Evolutionary conservation across 2,797 vertebrate genomes (phyloP).

Genomic region (Carapus acus): DNA sequence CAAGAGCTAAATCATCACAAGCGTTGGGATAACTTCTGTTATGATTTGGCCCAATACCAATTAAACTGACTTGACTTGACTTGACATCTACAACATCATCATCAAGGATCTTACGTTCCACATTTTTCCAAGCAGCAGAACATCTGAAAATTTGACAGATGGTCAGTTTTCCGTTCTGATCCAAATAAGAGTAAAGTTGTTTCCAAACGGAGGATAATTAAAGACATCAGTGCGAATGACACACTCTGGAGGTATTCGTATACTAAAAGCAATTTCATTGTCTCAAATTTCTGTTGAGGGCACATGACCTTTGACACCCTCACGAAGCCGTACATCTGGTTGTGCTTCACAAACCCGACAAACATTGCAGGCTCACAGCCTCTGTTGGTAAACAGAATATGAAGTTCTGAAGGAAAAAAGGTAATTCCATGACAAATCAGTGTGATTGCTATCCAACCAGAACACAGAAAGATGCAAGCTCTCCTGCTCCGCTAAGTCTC

Average conservation of each 20-base stretch:
- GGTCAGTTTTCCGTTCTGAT: too few relatives aligned
- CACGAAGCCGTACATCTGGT: slow-evolving; percentile 63
- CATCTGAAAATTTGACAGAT: too few relatives aligned
- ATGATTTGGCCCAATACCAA: too few relatives aligned
- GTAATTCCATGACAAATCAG: slow-evolving; percentile 21
- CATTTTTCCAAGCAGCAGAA: too few relatives aligned
- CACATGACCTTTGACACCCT: slow-evolving; percentile 39
- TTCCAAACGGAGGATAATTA: too few relatives aligned
- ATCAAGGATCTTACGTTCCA: too few relatives aligned
- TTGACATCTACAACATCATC: too few relatives aligned
- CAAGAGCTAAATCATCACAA: too few relatives aligned
- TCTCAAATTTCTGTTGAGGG: slow-evolving; percentile 29
- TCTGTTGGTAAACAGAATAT: slow-evolving; percentile 41
- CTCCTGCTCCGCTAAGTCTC: neutral
- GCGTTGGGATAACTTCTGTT: too few relatives aligned
- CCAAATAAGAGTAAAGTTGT: too few relatives aligned
- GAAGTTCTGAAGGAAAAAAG: slow-evolving; percentile 31
- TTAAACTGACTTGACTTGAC: too few relatives aligned
- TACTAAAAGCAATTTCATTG: slow-evolving; percentile 9
- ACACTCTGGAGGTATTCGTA: slow-evolving; percentile 5
- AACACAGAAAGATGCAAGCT: neutral
- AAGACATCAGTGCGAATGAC: slow-evolving; percentile 1
- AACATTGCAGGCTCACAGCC: slow-evolving; percentile 51
- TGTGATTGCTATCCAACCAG: too few relatives aligned
- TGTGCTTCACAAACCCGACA: slow-evolving; percentile 56